phyloP scores from a whole-genome alignment of 2,888 invertebrate genomes.

The Alloplasta piceator region DNA sequence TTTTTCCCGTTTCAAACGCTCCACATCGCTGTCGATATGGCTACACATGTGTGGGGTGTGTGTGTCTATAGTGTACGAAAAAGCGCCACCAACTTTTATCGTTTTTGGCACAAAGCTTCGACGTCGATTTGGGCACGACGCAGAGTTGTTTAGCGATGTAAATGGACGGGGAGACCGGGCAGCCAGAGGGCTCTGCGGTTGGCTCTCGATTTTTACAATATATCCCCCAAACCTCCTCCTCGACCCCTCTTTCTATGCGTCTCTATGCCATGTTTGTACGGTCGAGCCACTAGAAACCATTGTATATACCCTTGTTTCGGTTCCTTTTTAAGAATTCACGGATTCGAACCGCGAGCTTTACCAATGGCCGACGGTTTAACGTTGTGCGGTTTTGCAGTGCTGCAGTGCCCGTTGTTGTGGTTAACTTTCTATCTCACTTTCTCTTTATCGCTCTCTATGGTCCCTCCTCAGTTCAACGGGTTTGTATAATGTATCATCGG shows the following conservation, averaged over 20 bases:
- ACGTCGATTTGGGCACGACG: constrained; percentile 63
- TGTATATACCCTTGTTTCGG: constrained; percentile 55
- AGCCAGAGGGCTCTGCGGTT: constrained; percentile 53
- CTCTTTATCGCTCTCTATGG: constrained; percentile 16
- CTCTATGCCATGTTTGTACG: constrained; percentile 22
- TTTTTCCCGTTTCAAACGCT: constrained; percentile 48
- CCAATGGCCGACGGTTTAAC: constrained; percentile 46
- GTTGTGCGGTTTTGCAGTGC: constrained; percentile 42
- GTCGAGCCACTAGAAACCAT: constrained; percentile 43
- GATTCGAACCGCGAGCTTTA: constrained; percentile 70
- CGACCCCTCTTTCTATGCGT: constrained; percentile 47
- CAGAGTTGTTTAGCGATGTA: constrained; percentile 64
- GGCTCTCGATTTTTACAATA: constrained; percentile 63
- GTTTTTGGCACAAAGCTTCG: constrained; percentile 67
- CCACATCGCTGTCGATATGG: constrained; percentile 57
- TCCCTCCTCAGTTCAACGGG: constrained; percentile 9
- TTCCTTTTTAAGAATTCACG: constrained; percentile 73
- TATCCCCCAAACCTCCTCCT: constrained; percentile 62
- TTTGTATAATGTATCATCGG: constrained; percentile 61
- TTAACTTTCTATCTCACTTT: constrained; percentile 40
- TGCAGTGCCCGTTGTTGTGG: constrained; percentile 56
- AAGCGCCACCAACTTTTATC: constrained; percentile 65
- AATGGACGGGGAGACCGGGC: constrained; percentile 37
- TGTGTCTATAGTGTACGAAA: constrained; percentile 28
- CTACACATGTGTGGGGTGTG: not conserved